Conservation (phyloP, 2,888 invertebrate genomes). For the Ashinkailepas kermadecensis region DNA sequence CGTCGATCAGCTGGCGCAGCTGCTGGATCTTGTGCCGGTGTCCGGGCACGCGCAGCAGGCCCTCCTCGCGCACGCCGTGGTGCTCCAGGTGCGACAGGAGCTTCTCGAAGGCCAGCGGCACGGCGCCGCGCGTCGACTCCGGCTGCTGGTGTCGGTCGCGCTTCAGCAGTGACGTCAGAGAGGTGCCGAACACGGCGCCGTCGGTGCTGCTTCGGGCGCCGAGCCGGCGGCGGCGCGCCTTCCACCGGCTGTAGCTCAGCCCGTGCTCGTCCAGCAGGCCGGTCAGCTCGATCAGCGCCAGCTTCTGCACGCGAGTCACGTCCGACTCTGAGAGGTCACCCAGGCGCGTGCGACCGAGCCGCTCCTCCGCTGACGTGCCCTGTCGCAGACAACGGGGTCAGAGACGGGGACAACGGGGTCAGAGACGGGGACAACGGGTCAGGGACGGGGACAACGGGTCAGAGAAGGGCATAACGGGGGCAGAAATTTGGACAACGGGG, state of each 20-base stretch:
- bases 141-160: constrained; percentile 59
- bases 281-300: constrained; percentile 42
- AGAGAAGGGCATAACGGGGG: no score
- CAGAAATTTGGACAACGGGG: no score
- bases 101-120: constrained; percentile 37
- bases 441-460: no score
- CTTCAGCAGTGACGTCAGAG: constrained; percentile 69
- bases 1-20: constrained; percentile 71
- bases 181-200: constrained; percentile 66
- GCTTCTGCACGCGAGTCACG: constrained; percentile 37
- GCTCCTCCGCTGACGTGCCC: background rate
- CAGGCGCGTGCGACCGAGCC: constrained; percentile 39
- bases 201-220: background rate
- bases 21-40: constrained; percentile 72
- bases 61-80: constrained; percentile 69
- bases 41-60: constrained; percentile 77
- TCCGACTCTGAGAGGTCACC: constrained; percentile 40
- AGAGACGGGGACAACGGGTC: no score
- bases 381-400: no score
- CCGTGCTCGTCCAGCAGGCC: constrained; percentile 40
- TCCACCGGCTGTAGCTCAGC: constrained; percentile 37
- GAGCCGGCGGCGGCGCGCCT: background rate
- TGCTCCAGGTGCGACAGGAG: constrained; percentile 61
- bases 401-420: no score
- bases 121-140: background rate